Base-by-base conservation (phyloP, 2,113 vertebrate species). In the Dicerorhinus sumatrensis region DNA sequence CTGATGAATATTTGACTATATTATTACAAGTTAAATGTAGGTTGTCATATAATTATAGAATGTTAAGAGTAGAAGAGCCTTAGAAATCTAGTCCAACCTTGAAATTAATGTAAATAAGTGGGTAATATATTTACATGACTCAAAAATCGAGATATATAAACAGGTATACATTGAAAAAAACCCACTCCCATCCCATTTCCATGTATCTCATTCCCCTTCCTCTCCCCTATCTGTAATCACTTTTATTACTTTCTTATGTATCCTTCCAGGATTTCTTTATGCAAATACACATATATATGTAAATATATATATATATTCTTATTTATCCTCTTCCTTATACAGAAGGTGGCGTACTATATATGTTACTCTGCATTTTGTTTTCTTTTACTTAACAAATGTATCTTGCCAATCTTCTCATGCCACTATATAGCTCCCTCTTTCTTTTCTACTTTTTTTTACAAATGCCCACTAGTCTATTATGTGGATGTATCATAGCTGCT, bases 11-110 rank as follows among this genome's bases (percentile, higher is more conserved):
- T 56, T 89, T 93, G 72, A 67, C 67, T 86, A 69, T 87, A 54
- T 92, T 82, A 82, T 70, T 69, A 91, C 14, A 81, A 73, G 75
- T 81, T 91, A 93, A 93, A 90, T 87, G n/a, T 76, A 89, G 51
- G 67, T 54, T 75, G 13, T 84, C 84, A 72, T 84, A 46, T 89
- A 85, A 81, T 75, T 81, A 67, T 33, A 54, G 63, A 92, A 73
- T 81, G 12, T 63, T 88, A 85, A 75, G 21, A 77, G 58, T 81
- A 70, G 60, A 85, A 96, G 60, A 90, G 25, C 25, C 56, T 95
- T 88, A 89, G 62, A 83, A 36, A 91, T 79, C 39, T 70, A 72
- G 54, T 42, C 7, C 25, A 72, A 23, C n/a, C 39, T 90, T 87
- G 86, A 96, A 96, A 76, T 82, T 87, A 87, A 65, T 60, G 27